Evolutionary conservation across 1,140 invertebrate genomes (phyloP).

Genomic region (Pemphigus obesinymphae): DNA sequence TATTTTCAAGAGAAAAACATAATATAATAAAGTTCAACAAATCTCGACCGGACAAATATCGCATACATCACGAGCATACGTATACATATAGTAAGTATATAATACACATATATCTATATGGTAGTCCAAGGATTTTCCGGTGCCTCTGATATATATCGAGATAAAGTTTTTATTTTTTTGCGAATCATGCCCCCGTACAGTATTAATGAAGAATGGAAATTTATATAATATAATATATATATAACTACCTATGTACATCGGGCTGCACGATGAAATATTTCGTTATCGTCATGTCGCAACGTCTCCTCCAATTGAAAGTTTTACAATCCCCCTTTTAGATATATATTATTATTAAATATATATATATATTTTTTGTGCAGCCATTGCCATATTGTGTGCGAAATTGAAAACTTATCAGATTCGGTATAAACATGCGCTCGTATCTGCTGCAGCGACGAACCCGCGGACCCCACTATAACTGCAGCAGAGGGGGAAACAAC

Average conservation of each 20-base stretch:
- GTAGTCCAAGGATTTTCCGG: not conserved
- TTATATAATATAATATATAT: not conserved
- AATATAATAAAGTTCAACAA: not conserved
- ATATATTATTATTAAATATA: too few species aligned
- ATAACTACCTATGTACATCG: not conserved
- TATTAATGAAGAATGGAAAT: not conserved
- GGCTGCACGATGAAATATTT: not conserved
- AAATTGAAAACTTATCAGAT: slow-evolving; percentile 40
- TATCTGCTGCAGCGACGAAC: not conserved
- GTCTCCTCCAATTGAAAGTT: not conserved
- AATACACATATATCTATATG: not conserved
- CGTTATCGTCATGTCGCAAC: not conserved
- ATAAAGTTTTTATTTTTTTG: not conserved
- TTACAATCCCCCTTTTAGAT: not conserved
- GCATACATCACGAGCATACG: too few species aligned
- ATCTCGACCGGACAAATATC: too few species aligned
- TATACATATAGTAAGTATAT: too few species aligned
- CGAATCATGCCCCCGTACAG: not conserved
- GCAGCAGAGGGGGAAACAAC: not conserved
- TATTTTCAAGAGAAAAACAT: not conserved
- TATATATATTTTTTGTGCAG: not conserved
- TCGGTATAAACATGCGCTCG: not conserved
- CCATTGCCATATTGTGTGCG: not conserved
- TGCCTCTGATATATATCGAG: not conserved
- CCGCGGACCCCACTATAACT: too few species aligned